phyloP scores from a whole-genome alignment of 2,113 vertebrate genomes.

The Suricata suricatta region DNA sequence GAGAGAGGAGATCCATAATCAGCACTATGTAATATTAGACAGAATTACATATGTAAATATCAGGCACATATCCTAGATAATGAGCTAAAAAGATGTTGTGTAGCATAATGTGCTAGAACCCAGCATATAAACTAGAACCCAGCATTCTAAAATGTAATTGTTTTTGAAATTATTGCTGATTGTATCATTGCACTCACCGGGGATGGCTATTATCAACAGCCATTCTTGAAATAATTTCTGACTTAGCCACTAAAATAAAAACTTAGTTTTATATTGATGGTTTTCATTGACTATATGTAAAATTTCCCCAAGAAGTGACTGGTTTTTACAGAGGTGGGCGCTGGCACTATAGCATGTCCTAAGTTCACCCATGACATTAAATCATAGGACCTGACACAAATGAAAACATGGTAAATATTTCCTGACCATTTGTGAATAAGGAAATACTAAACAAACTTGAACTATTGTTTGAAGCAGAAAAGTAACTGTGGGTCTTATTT shows the following conservation, averaged over 20 bases:
- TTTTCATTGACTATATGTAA: background rate
- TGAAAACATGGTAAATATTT: background rate
- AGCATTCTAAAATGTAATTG: background rate
- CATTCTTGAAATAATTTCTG: conserved; percentile 5
- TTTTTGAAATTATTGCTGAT: background rate
- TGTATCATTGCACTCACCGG: background rate
- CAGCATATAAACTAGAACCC: background rate
- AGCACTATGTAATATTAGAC: background rate
- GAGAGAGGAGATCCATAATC: background rate
- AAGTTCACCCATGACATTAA: background rate
- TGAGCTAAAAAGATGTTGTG: background rate
- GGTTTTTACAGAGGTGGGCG: background rate
- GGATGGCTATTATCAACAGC: background rate
- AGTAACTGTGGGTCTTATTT: background rate
- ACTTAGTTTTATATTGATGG: background rate
- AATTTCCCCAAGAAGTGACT: background rate
- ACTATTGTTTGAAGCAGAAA: background rate
- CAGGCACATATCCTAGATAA: background rate
- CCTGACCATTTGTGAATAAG: background rate
- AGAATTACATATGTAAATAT: background rate
- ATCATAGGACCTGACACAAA: background rate
- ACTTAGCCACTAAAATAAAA: background rate
- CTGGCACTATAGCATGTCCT: accelerated
- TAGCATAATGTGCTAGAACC: background rate
- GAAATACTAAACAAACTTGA: background rate